Evolutionary conservation across 2,888 invertebrate genomes (phyloP).

Genomic region (Micropterix aruncella): DNA sequence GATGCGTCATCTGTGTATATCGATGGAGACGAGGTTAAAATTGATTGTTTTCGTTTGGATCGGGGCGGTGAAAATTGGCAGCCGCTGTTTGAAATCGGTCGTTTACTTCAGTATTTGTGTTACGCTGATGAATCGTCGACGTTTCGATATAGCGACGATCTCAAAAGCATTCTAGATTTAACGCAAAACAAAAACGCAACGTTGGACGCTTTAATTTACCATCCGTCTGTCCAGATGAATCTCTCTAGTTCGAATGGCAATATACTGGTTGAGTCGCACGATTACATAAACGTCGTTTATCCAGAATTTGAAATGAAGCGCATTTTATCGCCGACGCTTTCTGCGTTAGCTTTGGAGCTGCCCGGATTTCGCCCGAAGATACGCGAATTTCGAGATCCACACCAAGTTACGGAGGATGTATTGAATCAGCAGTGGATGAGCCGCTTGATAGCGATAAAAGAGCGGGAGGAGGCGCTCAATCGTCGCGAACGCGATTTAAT

Average conservation of each 20-base stretch:
- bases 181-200: conserved; percentile 21
- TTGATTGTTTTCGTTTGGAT: conserved; percentile 27
- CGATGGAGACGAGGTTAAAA: conserved; percentile 23
- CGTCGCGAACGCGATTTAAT: conserved; percentile 33
- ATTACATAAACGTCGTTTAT: background rate
- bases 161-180: conserved; percentile 24
- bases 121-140: conserved; percentile 18
- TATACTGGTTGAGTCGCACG: conserved; percentile 8
- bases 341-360: conserved; percentile 31
- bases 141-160: conserved; percentile 27
- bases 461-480: conserved; percentile 35
- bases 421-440: conserved; percentile 42
- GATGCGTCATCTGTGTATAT: conserved; percentile 23
- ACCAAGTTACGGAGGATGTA: conserved; percentile 37
- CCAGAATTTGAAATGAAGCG: too few species aligned
- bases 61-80: conserved; percentile 17
- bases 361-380: conserved; percentile 33
- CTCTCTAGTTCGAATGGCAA: conserved; percentile 20
- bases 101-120: conserved; percentile 21
- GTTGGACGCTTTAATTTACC: conserved; percentile 30
- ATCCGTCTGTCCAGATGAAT: conserved; percentile 32
- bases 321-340: conserved; percentile 27
- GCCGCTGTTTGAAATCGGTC: conserved; percentile 20
- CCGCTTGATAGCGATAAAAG: conserved; percentile 33
- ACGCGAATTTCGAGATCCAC: conserved; percentile 20